A percentile compares a stretch with the other conserved stretches of the same genome.
Conservation (phyloP, 2,797 vertebrate genomes). For the Hafferia zeledoni region DNA sequence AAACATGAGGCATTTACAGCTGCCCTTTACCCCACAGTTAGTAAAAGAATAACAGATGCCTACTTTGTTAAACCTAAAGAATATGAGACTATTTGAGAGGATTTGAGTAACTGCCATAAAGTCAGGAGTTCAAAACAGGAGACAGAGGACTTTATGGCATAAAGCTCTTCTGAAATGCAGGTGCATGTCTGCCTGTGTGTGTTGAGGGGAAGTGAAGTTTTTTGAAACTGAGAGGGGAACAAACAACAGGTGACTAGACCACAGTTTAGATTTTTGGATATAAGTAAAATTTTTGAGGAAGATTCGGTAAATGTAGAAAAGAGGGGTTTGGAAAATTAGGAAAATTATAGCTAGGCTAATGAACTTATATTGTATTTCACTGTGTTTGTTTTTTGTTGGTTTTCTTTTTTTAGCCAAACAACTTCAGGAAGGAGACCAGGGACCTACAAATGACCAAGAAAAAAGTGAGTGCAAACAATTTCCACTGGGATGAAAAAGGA, state of each 20-base stretch:
- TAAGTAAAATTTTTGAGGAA: neutral
- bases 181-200: neutral
- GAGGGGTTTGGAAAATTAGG: neutral
- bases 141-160: neutral
- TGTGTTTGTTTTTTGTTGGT: neutral
- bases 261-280: neutral
- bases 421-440: neutral
- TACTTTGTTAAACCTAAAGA: neutral
- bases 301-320: neutral
- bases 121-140: neutral
- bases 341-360: neutral
- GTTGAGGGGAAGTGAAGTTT: neutral
- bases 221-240: neutral
- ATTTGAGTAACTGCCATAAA: neutral
- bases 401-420: neutral
- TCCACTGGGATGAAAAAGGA: neutral
- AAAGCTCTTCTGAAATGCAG: neutral
- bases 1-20: neutral
- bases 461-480: neutral
- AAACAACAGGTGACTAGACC: neutral
- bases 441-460: neutral
- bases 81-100: neutral
- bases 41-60: conserved; percentile 8
- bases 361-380: neutral
- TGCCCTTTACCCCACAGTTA: neutral